Conservation (phyloP, 2,888 invertebrate genomes). For the Brachylomia viminalis region DNA sequence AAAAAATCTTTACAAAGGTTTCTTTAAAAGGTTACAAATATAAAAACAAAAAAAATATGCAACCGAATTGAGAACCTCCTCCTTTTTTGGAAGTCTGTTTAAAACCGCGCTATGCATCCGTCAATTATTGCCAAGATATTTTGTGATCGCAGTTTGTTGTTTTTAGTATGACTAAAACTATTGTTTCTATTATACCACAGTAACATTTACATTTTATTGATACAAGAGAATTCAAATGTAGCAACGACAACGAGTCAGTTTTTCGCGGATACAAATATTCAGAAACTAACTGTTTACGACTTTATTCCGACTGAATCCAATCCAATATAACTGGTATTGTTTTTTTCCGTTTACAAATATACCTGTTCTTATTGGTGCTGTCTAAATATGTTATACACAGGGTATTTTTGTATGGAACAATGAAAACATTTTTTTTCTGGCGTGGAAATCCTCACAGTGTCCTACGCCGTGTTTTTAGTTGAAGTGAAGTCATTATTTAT, state of each 20-base stretch:
- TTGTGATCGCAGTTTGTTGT: background rate
- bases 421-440: background rate
- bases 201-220: background rate
- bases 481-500: background rate
- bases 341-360: slow-evolving; percentile 18
- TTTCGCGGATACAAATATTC: slow-evolving; percentile 25
- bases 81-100: too few relatives aligned
- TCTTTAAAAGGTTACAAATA: too few relatives aligned
- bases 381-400: slow-evolving; percentile 22
- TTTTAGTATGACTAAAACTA: background rate
- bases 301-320: slow-evolving; percentile 25
- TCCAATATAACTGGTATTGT: slow-evolving; percentile 18
- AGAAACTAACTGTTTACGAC: slow-evolving; percentile 25
- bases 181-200: slow-evolving; percentile 6
- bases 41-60: too few relatives aligned
- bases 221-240: background rate
- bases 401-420: background rate
- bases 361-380: slow-evolving; percentile 24
- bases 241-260: background rate
- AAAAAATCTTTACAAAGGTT: too few relatives aligned
- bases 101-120: too few relatives aligned
- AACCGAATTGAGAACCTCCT: too few relatives aligned
- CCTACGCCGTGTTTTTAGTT: background rate
- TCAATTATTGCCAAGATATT: background rate
- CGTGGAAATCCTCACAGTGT: background rate